Evolutionary conservation across 2,888 invertebrate species (phyloP).

Genomic region (Callosobruchus maculatus): DNA sequence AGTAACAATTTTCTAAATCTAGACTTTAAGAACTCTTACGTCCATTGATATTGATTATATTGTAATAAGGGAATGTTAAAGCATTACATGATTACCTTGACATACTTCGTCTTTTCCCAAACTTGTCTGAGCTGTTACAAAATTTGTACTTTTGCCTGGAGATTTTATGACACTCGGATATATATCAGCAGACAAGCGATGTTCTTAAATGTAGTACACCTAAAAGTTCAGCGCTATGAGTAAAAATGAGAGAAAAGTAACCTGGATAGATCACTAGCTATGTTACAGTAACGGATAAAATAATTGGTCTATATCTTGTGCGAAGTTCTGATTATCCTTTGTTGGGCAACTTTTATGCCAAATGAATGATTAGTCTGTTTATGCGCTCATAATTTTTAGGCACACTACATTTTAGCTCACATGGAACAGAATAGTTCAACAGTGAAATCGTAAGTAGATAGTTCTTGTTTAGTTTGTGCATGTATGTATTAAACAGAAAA

Average conservation of each 20-base stretch:
- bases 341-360: too few relatives aligned
- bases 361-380: background rate
- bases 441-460: slow-evolving; percentile 6
- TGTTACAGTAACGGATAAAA: too few relatives aligned
- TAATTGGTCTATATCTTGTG: background rate
- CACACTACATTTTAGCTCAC: background rate
- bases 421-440: background rate
- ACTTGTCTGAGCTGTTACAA: background rate
- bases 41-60: background rate
- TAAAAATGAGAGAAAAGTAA: background rate
- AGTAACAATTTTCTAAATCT: slow-evolving; percentile 38
- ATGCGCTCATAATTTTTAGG: background rate
- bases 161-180: background rate
- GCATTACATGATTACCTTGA: background rate
- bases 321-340: background rate
- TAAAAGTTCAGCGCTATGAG: background rate
- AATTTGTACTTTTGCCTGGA: background rate
- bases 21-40: slow-evolving; percentile 17
- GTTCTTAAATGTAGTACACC: background rate
- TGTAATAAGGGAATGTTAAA: background rate
- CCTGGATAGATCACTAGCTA: too few relatives aligned
- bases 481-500: slow-evolving; percentile 20
- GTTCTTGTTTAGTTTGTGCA: slow-evolving; percentile 37
- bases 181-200: background rate
- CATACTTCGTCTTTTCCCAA: background rate